phyloP scores from a whole-genome alignment of 2,797 vertebrate species.

The Ctenochaetus hawaiiensis region DNA sequence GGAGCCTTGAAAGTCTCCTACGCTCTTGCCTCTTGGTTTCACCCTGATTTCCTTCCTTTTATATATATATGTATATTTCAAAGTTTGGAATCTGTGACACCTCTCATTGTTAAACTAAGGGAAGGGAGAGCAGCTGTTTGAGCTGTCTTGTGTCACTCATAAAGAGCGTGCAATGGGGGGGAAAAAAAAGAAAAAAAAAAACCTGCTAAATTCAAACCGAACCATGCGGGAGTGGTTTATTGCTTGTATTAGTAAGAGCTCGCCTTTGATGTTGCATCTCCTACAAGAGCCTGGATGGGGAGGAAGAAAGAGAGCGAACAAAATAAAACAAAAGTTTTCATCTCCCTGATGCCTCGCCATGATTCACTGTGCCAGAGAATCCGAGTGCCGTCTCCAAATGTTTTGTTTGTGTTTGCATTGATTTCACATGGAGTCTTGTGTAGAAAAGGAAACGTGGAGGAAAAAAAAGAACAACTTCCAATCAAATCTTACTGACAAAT shows the following conservation, averaged over 20 bases:
- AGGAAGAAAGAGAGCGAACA: constrained; percentile 44
- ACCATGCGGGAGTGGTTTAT: constrained; percentile 73
- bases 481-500: constrained; percentile 69
- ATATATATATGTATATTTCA: background rate
- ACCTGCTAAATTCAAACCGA: constrained; percentile 52
- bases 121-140: constrained; percentile 33
- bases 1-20: constrained; percentile 21
- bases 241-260: constrained; percentile 75
- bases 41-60: background rate
- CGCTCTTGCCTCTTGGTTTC: constrained; percentile 17
- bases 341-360: constrained; percentile 65
- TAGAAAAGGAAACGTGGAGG: constrained; percentile 13
- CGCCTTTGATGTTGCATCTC: constrained; percentile 75
- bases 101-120: constrained; percentile 45
- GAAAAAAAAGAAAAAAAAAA: background rate
- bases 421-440: constrained; percentile 63
- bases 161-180: constrained; percentile 26
- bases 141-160: constrained; percentile 65
- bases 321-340: constrained; percentile 76
- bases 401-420: constrained; percentile 74
- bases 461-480: constrained; percentile 16
- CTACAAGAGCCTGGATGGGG: constrained; percentile 57
- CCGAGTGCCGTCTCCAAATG: constrained; percentile 54
- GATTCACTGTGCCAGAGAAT: constrained; percentile 69
- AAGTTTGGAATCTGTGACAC: constrained; percentile 40